Percentiles rank a stretch among this genome's conserved stretches.
Evolutionary conservation across 2,888 invertebrate genomes (phyloP).

Genomic region (Chesias legatella): DNA sequence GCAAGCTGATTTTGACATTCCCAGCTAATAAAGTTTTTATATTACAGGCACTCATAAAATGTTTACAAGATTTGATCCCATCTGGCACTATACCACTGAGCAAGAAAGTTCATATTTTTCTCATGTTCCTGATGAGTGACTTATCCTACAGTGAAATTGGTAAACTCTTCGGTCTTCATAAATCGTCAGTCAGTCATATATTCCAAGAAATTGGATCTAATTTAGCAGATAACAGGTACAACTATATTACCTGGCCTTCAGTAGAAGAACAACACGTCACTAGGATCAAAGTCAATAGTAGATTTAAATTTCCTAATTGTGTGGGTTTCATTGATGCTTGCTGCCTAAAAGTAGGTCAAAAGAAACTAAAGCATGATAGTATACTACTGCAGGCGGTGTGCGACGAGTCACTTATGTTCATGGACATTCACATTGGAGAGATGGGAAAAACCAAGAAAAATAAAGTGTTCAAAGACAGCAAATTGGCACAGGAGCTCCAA

Average conservation of each 20-base stretch:
- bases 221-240: slow-evolving; percentile 52
- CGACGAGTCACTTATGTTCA: slow-evolving; percentile 65
- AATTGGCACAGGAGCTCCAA: slow-evolving; percentile 51
- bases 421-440: slow-evolving; percentile 59
- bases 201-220: slow-evolving; percentile 60
- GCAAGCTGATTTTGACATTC: no score
- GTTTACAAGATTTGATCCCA: slow-evolving; percentile 44
- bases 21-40: slow-evolving; percentile 7
- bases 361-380: slow-evolving; percentile 45
- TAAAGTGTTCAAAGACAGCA: slow-evolving; percentile 61
- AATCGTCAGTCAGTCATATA: slow-evolving; percentile 63
- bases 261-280: slow-evolving; percentile 67
- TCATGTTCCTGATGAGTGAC: slow-evolving; percentile 60
- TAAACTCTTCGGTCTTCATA: slow-evolving; percentile 59
- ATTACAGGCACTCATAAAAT: slow-evolving; percentile 58
- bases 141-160: slow-evolving; percentile 61
- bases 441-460: slow-evolving; percentile 57
- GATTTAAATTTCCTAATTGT: slow-evolving; percentile 68
- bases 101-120: slow-evolving; percentile 68
- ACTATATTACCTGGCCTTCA: slow-evolving; percentile 67
- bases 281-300: slow-evolving; percentile 63
- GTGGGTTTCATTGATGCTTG: slow-evolving; percentile 69
- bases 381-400: slow-evolving; percentile 70
- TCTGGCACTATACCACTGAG: slow-evolving; percentile 52
- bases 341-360: slow-evolving; percentile 58